phyloP scores from a whole-genome alignment of 2,797 vertebrate species.

The Philypnodon macrostomus region DNA sequence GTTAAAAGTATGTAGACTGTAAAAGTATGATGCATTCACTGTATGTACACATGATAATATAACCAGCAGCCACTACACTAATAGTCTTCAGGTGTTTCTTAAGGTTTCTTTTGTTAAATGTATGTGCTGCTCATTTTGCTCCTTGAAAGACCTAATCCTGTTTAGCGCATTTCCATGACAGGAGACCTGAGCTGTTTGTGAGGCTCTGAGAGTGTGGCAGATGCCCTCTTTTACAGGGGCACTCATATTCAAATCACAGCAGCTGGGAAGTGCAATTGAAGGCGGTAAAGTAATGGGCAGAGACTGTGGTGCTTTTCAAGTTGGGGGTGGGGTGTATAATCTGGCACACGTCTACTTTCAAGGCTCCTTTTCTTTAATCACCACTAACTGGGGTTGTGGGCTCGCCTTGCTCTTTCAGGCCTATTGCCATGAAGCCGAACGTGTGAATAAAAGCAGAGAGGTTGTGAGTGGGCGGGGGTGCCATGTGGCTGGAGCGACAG shows the following conservation, averaged over 20 bases:
- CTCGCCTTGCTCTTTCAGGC: constrained; percentile 36
- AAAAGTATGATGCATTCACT: neutral
- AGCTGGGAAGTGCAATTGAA: constrained; percentile 73
- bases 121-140: constrained; percentile 22
- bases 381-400: constrained; percentile 37
- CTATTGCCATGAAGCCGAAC: constrained; percentile 22
- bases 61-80: neutral
- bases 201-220: constrained; percentile 67
- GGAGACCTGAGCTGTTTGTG: constrained; percentile 43
- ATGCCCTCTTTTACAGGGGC: constrained; percentile 74
- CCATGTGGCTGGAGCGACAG: constrained; percentile 58
- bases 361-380: constrained; percentile 53
- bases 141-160: constrained; percentile 50
- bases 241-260: constrained; percentile 72
- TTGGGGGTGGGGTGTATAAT: constrained; percentile 58
- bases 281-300: constrained; percentile 49
- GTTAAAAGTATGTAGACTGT: too few relatives aligned
- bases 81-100: constrained; percentile 30
- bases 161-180: constrained; percentile 56
- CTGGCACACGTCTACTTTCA: constrained; percentile 70
- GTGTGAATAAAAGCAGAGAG: constrained; percentile 18
- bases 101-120: constrained; percentile 29
- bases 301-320: constrained; percentile 56
- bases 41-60: too few relatives aligned
- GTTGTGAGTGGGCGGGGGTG: constrained; percentile 36